These are phyloP conservation scores for Ptilonorhynchus violaceus DNA, from an alignment of 2,113 vertebrate genomes.

Conservation along the genomic window DNA sequence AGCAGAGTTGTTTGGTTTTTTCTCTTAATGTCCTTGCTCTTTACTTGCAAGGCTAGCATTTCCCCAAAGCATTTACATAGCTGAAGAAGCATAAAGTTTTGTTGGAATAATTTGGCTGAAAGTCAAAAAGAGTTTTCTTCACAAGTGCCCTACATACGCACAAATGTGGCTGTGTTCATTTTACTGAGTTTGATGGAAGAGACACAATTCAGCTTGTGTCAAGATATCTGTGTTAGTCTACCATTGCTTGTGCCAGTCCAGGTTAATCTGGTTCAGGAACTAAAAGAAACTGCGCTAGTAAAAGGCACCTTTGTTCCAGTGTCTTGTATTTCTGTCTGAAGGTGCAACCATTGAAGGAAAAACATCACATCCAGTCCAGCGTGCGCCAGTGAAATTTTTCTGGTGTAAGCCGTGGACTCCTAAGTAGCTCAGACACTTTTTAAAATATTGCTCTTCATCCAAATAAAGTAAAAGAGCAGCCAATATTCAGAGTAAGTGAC, in stretches of 20 bases:
- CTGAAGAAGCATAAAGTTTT: background rate
- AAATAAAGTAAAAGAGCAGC: conserved; percentile 45
- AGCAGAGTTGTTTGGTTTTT: background rate
- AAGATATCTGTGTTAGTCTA: background rate
- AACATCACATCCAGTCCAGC: background rate
- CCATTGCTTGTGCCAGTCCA: background rate
- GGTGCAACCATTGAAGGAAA: background rate
- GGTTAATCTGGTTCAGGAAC: background rate
- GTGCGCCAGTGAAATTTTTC: background rate
- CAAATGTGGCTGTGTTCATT: background rate
- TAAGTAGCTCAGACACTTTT: background rate
- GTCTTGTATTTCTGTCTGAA: background rate
- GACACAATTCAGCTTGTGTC: accelerated
- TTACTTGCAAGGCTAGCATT: background rate
- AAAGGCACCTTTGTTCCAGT: background rate
- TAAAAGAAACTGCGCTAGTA: background rate
- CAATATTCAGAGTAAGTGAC: conserved; percentile 29
- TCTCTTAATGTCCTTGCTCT: background rate
- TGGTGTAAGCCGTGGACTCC: background rate
- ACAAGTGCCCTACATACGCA: background rate
- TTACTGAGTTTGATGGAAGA: background rate
- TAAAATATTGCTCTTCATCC: conserved; percentile 31
- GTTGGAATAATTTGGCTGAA: background rate
- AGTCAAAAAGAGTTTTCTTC: background rate
- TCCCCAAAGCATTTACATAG: background rate